Base-by-base conservation (phyloP, 2,888 invertebrate genomes). In the Microctonus aethiopoides region DNA sequence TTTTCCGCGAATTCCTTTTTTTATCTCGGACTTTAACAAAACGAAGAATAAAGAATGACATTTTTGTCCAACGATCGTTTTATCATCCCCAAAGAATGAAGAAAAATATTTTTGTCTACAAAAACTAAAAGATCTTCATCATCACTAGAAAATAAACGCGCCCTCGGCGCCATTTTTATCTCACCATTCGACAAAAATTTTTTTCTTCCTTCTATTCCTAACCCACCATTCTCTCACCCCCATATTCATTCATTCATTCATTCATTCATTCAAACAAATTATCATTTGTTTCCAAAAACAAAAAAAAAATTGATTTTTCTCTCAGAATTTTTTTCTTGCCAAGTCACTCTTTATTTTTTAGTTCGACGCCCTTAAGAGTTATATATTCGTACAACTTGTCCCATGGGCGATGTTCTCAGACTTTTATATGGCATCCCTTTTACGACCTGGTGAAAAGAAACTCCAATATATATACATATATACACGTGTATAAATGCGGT, bases 311-410 rank as follows among this genome's bases (percentile, higher is more conserved):
- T 13, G n/a, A 41, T 16, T 5, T n/a, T 46, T 39, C 13, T 16
- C 16, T 16, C 9, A n/a, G 7, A 46, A n/a, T 16, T n/a, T 20
- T 46, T 7, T 46, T 46, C 10, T 10, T 36, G 6, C n/a, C n/a
- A n/a, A n/a, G n/a, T 29, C 29, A 29, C 7, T 29, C 5, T 46
- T 46, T 46, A 16, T 46, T 46, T 46, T 16, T 16, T 56, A 36
- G 54, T 65, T 56, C 64, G 54, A 39, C 54, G 64, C 64, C 64
- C 64, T 39, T 26, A 39, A 56, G 64, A 56, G 56, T 65, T 65
- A 39, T 56, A 46, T 46, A n/a, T 65, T 41, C 34, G 63, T 63
- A 32, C 26, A 54, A 22, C 36, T 56, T 39, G 61, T 39, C 64
- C 64, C 64, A 16, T 26, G 64, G 64, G 64, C 54, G 56, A 65